Evolutionary conservation across 2,888 invertebrate species (phyloP), one percentile per base, ranked within the genome.

Genomic region (Sinhomidia bicolor): DNA sequence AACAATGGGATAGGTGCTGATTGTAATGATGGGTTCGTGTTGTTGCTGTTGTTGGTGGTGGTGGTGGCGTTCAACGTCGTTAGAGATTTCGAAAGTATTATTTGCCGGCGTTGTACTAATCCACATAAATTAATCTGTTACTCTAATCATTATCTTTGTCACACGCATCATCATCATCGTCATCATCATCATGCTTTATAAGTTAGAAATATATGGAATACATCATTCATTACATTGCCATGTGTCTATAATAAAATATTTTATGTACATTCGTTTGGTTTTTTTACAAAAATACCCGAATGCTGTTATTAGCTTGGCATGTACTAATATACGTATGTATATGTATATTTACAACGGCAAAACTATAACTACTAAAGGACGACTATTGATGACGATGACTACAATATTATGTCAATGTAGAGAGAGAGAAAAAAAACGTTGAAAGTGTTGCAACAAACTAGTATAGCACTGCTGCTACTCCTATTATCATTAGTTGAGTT

Each of bases 41-140:
- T 65, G 32, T 32, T 57, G 54, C 36, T 60, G 57, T 14, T 54
- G 23, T 44, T 47, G 44, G 12, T 23, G 74, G 60, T 76, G 62
- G 74, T 47, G 51, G 29, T 51, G 17, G 51, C 12, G 51, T 3
- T 76, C 26, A 26, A 9, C 23, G 47, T 74, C 32, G 74, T 81
- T 81, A 80, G 47, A 26, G 74, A 82, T 87, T 87, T 81, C 81
- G 87, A 87, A 87, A 87, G 20, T 1, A 51, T 41, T 76, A 71
- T 60, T 71, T 32, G 60, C 41, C 51, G 20, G 71, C 71, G 47
- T 71, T 60, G 47, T 71, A 86, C 68, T 68, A 44, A 44, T 87
- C 14, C 32, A 87, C 60, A 86, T 62, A 65, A 87, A 87, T 81
- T 87, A 81, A 87, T 82, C 71, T 81, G 12, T 51, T 76, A 20